Evolutionary conservation across 2,797 vertebrate species (phyloP).

Genomic region (Margarornis squamiger): DNA sequence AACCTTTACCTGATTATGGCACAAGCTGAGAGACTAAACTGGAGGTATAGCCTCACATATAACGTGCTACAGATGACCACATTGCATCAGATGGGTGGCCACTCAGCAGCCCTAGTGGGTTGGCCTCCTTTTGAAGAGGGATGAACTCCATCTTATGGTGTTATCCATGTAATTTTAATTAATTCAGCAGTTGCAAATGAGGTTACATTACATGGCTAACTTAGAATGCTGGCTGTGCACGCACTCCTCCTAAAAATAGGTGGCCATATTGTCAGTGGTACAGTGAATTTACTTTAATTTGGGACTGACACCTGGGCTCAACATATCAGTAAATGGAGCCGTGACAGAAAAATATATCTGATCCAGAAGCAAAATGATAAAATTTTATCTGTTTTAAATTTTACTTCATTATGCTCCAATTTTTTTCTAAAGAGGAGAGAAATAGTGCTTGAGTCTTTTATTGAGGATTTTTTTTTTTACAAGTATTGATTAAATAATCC

Average conservation of each 20-base stretch:
- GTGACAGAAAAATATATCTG: neutral
- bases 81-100: neutral
- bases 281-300: neutral
- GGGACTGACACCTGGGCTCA: neutral
- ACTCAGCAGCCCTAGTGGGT: neutral
- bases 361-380: neutral
- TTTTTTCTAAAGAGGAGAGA: neutral
- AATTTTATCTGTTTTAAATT: neutral
- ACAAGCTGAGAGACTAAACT: neutral
- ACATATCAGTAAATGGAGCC: neutral
- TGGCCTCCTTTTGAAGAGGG: neutral
- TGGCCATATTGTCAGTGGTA: neutral
- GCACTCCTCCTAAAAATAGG: neutral
- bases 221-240: neutral
- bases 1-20: neutral
- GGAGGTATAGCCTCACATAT: neutral
- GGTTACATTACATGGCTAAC: neutral
- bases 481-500: neutral
- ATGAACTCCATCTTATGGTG: neutral
- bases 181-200: neutral
- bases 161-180: neutral
- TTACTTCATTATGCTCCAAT: neutral
- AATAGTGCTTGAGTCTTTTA: neutral
- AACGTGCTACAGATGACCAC: neutral
- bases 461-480: neutral